phyloP scores from a whole-genome alignment of 2,888 invertebrate genomes.

The Eudasyphora cyanicolor region DNA sequence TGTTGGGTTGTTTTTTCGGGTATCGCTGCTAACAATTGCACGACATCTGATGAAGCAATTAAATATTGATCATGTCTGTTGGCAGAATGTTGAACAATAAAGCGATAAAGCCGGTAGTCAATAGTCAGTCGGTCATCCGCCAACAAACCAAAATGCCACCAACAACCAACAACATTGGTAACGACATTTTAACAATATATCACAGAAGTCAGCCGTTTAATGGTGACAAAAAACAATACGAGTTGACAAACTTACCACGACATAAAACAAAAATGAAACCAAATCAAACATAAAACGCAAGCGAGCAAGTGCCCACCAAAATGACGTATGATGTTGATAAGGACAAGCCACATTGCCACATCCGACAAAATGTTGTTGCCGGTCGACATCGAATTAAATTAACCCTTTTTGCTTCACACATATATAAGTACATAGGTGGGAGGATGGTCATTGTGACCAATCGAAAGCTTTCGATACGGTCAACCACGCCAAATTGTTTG shows the following conservation, averaged over 20 bases:
- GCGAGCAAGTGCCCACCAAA: not conserved
- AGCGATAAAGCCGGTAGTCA: slow-evolving; percentile 61
- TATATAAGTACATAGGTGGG: too few relatives aligned
- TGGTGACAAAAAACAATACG: slow-evolving; percentile 66
- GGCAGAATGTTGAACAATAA: slow-evolving; percentile 64
- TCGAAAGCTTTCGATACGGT: not conserved
- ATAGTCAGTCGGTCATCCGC: too few relatives aligned
- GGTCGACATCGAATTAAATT: not conserved
- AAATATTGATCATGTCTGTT: slow-evolving; percentile 78
- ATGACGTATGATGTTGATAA: slow-evolving; percentile 1
- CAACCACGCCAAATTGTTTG: not conserved
- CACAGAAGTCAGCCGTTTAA: slow-evolving; percentile 63
- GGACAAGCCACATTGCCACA: not conserved
- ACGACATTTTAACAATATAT: slow-evolving; percentile 60
- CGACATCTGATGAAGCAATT: slow-evolving; percentile 72
- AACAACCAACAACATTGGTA: slow-evolving; percentile 42
- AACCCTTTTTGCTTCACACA: not conserved
- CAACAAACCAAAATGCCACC: slow-evolving; percentile 13
- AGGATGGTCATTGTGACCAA: not conserved
- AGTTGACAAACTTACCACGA: slow-evolving; percentile 65
- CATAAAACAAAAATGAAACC: slow-evolving; percentile 48
- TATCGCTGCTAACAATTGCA: slow-evolving; percentile 39
- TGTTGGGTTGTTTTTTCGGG: not conserved
- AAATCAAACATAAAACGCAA: slow-evolving; percentile 13
- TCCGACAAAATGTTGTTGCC: not conserved